phyloP scores from a whole-genome alignment of 1,140 invertebrate genomes.

The Rhagoletis pomonella region DNA sequence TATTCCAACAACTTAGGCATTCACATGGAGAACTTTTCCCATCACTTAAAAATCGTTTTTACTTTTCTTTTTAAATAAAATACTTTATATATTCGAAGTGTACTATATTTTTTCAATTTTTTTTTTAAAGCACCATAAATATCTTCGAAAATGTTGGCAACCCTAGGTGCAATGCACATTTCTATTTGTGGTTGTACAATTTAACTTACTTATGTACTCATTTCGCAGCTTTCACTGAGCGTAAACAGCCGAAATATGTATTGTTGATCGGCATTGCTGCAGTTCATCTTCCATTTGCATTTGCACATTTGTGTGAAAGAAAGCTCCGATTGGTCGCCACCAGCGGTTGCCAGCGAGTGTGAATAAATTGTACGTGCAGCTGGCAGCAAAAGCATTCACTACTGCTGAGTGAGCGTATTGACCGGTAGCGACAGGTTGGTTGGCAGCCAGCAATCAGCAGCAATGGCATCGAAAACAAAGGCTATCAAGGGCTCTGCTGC shows the following conservation, averaged over 20 bases:
- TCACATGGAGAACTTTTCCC: too few relatives aligned
- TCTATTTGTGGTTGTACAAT: constrained; percentile 1
- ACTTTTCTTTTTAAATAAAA: neutral
- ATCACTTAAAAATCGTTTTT: neutral
- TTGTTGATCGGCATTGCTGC: neutral
- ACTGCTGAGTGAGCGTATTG: too few relatives aligned
- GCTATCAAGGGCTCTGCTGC: neutral
- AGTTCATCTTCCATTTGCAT: neutral
- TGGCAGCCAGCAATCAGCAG: too few relatives aligned
- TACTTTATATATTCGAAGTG: too few relatives aligned
- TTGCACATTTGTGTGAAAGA: neutral
- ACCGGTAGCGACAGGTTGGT: too few relatives aligned
- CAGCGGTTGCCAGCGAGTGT: neutral
- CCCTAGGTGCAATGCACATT: neutral
- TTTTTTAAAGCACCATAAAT: too few relatives aligned
- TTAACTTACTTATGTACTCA: neutral
- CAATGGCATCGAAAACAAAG: neutral
- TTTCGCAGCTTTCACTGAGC: neutral
- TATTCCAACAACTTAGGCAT: too few relatives aligned
- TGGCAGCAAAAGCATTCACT: too few relatives aligned
- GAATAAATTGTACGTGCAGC: constrained; percentile 17
- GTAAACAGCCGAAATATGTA: neutral
- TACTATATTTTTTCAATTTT: too few relatives aligned
- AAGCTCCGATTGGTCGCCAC: neutral
- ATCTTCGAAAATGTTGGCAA: too few relatives aligned